A percentile compares a stretch with the other conserved stretches of the same genome.
phyloP scores from a whole-genome alignment of 1,140 invertebrate species.

The Lepidurus apus region DNA sequence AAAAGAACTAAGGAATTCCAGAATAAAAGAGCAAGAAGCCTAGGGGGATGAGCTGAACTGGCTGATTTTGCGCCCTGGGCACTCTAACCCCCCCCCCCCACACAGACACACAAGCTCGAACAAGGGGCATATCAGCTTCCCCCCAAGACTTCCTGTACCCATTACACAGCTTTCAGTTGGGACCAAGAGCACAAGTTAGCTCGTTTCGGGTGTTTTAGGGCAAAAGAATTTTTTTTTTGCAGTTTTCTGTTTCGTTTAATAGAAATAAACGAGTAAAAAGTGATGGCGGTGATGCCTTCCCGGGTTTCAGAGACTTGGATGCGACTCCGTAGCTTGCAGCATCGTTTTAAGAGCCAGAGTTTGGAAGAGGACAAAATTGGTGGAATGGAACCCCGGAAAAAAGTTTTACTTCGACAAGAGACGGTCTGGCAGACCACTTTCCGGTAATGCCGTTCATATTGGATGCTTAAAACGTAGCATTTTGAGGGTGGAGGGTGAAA shows the following conservation, averaged over 20 bases:
- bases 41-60: neutral
- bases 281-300: neutral
- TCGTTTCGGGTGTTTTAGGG: neutral
- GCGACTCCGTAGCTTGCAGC: neutral
- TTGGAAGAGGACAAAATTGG: neutral
- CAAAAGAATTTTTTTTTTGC: too few relatives aligned
- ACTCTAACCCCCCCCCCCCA: neutral
- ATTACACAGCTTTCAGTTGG: constrained; percentile 1
- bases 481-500: neutral
- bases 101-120: neutral
- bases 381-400: neutral
- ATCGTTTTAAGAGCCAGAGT: constrained; percentile 11
- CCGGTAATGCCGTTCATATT: neutral
- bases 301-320: neutral
- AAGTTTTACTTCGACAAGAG: neutral
- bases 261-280: neutral
- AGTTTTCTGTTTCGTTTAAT: neutral
- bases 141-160: constrained; percentile 13
- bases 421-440: neutral
- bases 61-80: constrained; percentile 6
- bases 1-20: neutral
- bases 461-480: neutral
- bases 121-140: neutral
- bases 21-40: neutral
- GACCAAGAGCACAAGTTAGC: neutral